Evolutionary conservation across 2,113 vertebrate genomes (phyloP), one percentile per base, ranked within the genome.

Genomic region (Semnornis frantzii): DNA sequence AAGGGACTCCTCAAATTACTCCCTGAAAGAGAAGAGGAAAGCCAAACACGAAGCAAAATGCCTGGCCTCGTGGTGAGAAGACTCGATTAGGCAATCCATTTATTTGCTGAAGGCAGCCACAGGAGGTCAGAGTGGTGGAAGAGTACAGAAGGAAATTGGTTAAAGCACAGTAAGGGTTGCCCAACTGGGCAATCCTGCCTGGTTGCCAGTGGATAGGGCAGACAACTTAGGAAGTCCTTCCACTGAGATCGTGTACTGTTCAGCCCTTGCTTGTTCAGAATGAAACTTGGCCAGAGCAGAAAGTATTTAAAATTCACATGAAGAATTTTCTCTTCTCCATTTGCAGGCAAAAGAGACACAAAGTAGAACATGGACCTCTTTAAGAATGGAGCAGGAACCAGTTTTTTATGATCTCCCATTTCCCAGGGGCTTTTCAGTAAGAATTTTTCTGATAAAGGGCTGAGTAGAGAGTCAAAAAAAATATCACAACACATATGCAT

Each of bases 271-370:
- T 81, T 33, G 11, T 55, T 94, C 86, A 92, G 78, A 95, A 42
- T 8, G 93, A 94, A 96, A 95, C 87, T 87, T 93, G 91, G 74
- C 75, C 19, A 6, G 24, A 87, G 75, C 24, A 82, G 57, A 16
- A n/a, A n/a, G 39, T 0, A 8, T 89, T 94, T 80, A 23, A 88
- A 82, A 89, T 85, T 48, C 62, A 85, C 23, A 33, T 30, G 34
- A 77, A 73, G n/a, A n/a, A 21, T 89, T 90, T 85, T 88, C 85
- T 95, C 96, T 95, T 95, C 94, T 95, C 92, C 57, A 64, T 84
- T 95, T 93, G 66, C 82, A 93, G 68, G n/a, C 81, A 70, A 71
- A 87, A 93, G 34, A 83, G 79, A 90, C 39, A 54, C 9, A 71
- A 57, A 82, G 34, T 19, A 92, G 66, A 93, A 89, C 52, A 75